Conservation (phyloP, 2,113 vertebrate genomes). For the Eleginops maclovinus region DNA sequence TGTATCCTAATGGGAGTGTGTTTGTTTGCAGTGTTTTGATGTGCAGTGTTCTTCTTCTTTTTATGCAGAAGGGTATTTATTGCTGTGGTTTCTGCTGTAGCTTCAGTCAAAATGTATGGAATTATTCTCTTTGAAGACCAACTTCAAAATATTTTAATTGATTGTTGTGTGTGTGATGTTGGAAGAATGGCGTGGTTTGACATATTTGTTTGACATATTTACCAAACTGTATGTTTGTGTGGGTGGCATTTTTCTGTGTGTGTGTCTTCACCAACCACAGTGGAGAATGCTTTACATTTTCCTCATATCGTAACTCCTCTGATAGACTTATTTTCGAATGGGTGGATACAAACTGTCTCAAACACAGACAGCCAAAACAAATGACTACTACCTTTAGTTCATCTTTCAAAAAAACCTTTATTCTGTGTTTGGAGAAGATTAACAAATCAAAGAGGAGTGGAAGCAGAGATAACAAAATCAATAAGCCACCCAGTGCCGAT, state of each 20-base stretch:
- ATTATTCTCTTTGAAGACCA: constrained; percentile 14
- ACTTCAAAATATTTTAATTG: not conserved
- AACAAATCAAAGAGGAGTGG: constrained; percentile 68
- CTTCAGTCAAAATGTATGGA: constrained; percentile 7
- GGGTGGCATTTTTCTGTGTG: constrained; percentile 5
- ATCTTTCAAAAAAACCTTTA: constrained; percentile 46
- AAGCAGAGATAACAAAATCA: constrained; percentile 73
- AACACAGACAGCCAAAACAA: constrained; percentile 25
- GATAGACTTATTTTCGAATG: not conserved
- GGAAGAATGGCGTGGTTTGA: not conserved
- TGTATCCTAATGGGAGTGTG: constrained; percentile 15
- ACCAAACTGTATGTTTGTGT: not conserved
- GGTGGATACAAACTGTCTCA: not conserved
- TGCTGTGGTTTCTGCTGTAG: constrained; percentile 19
- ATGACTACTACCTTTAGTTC: constrained; percentile 33
- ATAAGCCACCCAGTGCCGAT: constrained; percentile 69
- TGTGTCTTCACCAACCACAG: constrained; percentile 4
- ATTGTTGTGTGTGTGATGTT: not conserved
- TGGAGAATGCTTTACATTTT: not conserved
- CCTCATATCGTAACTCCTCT: not conserved
- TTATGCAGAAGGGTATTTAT: constrained; percentile 8
- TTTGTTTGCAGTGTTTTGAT: constrained; percentile 68
- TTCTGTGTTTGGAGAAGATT: constrained; percentile 61
- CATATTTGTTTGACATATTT: constrained; percentile 5
- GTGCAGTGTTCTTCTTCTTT: constrained; percentile 34